Percentiles rank a stretch among this genome's conserved stretches.
phyloP scores from a whole-genome alignment of 1,140 invertebrate genomes.

The Eumaeus atala region DNA sequence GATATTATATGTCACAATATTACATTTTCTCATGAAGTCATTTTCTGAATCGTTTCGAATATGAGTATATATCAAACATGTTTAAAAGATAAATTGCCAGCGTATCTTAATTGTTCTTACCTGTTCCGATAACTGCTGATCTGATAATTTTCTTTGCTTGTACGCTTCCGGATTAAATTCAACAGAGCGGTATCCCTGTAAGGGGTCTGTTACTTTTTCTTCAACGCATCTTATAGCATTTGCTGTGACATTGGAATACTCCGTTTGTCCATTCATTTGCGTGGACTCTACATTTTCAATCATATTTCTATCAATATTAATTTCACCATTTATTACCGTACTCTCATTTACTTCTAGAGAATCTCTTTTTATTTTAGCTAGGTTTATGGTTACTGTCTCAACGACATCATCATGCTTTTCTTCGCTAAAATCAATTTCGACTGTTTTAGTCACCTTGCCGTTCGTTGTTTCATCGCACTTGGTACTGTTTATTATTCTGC shows the following conservation, averaged over 20 bases:
- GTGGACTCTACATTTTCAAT: background rate
- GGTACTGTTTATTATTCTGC: slow-evolving; percentile 4
- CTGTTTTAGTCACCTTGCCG: background rate
- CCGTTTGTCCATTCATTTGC: background rate
- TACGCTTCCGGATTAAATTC: slow-evolving; percentile 36
- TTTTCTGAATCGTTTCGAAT: too few species aligned
- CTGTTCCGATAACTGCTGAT: slow-evolving; percentile 14
- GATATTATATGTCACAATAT: too few species aligned
- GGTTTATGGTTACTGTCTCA: slow-evolving; percentile 14
- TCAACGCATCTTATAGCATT: slow-evolving; percentile 12
- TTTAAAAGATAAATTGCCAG: too few species aligned
- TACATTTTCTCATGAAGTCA: too few species aligned
- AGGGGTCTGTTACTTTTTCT: slow-evolving; percentile 23
- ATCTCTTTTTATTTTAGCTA: slow-evolving; percentile 11
- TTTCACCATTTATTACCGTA: background rate
- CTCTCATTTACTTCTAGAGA: slow-evolving; percentile 7
- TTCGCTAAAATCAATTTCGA: background rate
- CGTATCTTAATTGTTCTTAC: slow-evolving; percentile 11
- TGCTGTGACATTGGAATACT: background rate
- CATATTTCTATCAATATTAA: background rate
- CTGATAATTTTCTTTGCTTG: slow-evolving; percentile 15
- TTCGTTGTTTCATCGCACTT: slow-evolving; percentile 1
- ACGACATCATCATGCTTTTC: slow-evolving; percentile 14
- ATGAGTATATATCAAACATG: too few species aligned
- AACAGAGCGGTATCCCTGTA: slow-evolving; percentile 33